Percentiles rank a stretch among this genome's conserved stretches.
phyloP scores from a whole-genome alignment of 2,797 vertebrate species.

The Hafferia zeledoni region DNA sequence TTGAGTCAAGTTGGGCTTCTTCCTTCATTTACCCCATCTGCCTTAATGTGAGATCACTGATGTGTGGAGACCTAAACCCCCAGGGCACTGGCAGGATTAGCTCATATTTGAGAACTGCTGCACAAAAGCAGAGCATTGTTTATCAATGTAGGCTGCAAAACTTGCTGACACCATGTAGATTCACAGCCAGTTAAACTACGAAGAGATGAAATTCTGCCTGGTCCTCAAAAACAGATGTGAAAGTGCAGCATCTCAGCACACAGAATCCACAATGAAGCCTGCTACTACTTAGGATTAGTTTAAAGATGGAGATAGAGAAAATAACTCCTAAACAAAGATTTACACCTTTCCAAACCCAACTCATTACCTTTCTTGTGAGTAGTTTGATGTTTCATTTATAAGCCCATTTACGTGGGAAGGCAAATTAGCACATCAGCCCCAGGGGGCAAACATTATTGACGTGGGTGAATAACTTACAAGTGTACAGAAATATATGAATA shows the following conservation, averaged over 20 bases:
- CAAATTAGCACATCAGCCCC: background rate
- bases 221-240: constrained; percentile 8
- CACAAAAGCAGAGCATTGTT: constrained; percentile 34
- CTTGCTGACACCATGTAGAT: constrained; percentile 29
- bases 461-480: background rate
- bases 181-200: background rate
- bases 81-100: constrained; percentile 16
- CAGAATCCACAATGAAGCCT: background rate
- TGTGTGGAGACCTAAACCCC: constrained; percentile 28
- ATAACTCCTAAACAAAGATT: background rate
- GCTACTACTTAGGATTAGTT: background rate
- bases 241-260: background rate
- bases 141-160: constrained; percentile 34
- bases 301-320: background rate
- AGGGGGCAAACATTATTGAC: background rate
- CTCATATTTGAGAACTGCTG: constrained; percentile 12
- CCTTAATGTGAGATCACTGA: constrained; percentile 45
- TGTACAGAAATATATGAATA: background rate
- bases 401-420: background rate
- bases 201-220: constrained; percentile 35
- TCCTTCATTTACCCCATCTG: constrained; percentile 51
- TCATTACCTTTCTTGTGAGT: background rate
- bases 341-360: background rate
- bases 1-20: constrained; percentile 44
- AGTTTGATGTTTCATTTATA: background rate